Conservation (phyloP, 2,888 invertebrate genomes). For the Lamellibrachia satsuma region DNA sequence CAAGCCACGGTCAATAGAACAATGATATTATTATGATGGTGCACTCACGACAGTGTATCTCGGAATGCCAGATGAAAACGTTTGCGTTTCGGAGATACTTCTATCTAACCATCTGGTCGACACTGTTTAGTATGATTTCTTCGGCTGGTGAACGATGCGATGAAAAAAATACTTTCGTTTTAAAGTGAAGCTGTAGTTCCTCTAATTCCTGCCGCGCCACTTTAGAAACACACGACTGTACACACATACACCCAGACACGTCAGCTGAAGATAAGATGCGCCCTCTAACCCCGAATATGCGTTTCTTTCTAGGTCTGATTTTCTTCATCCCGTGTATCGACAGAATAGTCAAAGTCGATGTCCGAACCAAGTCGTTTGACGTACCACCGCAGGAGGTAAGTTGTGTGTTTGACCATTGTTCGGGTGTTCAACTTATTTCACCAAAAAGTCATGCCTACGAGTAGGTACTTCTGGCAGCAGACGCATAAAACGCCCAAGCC, state of each 20-base stretch:
- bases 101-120: no score
- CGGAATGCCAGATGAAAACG: no score
- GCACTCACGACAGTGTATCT: no score
- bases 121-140: no score
- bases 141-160: no score
- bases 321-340: slow-evolving; percentile 51
- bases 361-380: slow-evolving; percentile 60
- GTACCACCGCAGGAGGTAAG: slow-evolving; percentile 57
- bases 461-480: no score
- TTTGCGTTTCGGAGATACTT: no score
- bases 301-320: slow-evolving; percentile 41
- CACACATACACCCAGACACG: not conserved
- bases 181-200: no score
- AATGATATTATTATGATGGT: no score
- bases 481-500: no score
- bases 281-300: not conserved
- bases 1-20: not conserved
- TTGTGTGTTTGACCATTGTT: not conserved
- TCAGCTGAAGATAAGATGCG: not conserved
- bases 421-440: not conserved
- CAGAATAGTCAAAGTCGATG: slow-evolving; percentile 47
- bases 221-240: not conserved
- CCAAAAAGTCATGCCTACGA: no score
- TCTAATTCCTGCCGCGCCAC: not conserved
- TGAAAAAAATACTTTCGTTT: no score